A percentile compares a stretch with the other conserved stretches of the same genome.
Conservation (phyloP, 1,140 invertebrate genomes). For the Dinothrombium tinctorium region DNA sequence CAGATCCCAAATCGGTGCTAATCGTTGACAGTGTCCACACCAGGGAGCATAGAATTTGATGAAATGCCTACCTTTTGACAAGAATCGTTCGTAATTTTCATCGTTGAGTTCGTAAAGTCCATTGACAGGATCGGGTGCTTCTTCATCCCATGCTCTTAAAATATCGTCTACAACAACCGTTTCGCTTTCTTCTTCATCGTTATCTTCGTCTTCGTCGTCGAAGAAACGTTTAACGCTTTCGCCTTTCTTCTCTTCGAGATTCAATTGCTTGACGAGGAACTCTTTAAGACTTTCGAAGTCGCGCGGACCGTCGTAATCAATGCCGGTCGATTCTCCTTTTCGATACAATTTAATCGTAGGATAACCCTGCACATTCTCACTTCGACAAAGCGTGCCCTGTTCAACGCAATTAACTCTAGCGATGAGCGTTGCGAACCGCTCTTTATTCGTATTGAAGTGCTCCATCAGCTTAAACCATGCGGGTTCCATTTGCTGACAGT, state of each 20-base stretch:
- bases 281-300: slow-evolving; percentile 41
- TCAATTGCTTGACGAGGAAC: slow-evolving; percentile 44
- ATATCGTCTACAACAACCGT: slow-evolving; percentile 6
- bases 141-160: neutral
- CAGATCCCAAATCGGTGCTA: slow-evolving; percentile 45
- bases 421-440: neutral
- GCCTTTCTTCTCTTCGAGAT: slow-evolving; percentile 20
- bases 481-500: slow-evolving; percentile 17
- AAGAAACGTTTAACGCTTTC: neutral
- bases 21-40: slow-evolving; percentile 54
- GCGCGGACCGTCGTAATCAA: slow-evolving; percentile 39
- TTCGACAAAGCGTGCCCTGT: slow-evolving; percentile 17
- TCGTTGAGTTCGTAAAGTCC: slow-evolving; percentile 40
- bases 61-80: slow-evolving; percentile 42
- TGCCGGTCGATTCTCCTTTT: slow-evolving; percentile 29
- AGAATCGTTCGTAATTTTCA: slow-evolving; percentile 38
- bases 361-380: slow-evolving; percentile 20
- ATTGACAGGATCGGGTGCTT: slow-evolving; percentile 22
- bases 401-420: slow-evolving; percentile 21
- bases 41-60: slow-evolving; percentile 64
- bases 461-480: slow-evolving; percentile 17
- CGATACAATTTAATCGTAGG: slow-evolving; percentile 44
- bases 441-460: slow-evolving; percentile 14
- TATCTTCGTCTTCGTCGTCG: neutral
- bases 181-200: slow-evolving; percentile 10